Conservation (phyloP, 2,888 invertebrate species). For the Thereva unica region DNA sequence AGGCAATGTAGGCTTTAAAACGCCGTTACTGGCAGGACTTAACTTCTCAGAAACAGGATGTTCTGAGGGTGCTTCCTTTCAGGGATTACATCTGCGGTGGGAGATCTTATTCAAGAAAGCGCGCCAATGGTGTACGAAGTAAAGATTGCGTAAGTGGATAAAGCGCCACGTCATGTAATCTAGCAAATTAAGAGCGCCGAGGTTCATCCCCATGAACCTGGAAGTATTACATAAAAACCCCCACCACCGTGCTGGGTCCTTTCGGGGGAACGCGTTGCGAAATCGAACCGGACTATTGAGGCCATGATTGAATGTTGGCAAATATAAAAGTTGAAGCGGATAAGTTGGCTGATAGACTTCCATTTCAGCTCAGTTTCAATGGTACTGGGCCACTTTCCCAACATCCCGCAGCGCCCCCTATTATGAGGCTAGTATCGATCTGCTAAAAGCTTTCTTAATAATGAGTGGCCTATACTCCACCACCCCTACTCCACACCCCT, state of each 20-base stretch:
- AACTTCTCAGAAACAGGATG: too few species aligned
- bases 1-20: too few species aligned
- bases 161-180: too few species aligned
- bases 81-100: background rate
- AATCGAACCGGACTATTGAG: constrained; percentile 2
- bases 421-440: constrained; percentile 13
- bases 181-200: too few species aligned
- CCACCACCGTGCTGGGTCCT: too few species aligned
- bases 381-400: constrained; percentile 31
- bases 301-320: constrained; percentile 2
- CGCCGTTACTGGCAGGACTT: too few species aligned
- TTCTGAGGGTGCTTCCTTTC: background rate
- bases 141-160: background rate
- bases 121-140: background rate
- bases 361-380: constrained; percentile 29
- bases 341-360: constrained; percentile 15
- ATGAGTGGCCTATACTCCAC: constrained; percentile 14
- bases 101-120: background rate
- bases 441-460: constrained; percentile 30
- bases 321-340: constrained; percentile 9
- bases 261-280: background rate
- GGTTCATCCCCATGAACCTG: too few species aligned
- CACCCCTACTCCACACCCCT: too few species aligned
- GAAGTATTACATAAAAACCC: too few species aligned
- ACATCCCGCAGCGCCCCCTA: constrained; percentile 5